These are phyloP conservation scores for Hystrix brachyura DNA, from an alignment of 2,113 vertebrate genomes.

Conservation along the genomic window DNA sequence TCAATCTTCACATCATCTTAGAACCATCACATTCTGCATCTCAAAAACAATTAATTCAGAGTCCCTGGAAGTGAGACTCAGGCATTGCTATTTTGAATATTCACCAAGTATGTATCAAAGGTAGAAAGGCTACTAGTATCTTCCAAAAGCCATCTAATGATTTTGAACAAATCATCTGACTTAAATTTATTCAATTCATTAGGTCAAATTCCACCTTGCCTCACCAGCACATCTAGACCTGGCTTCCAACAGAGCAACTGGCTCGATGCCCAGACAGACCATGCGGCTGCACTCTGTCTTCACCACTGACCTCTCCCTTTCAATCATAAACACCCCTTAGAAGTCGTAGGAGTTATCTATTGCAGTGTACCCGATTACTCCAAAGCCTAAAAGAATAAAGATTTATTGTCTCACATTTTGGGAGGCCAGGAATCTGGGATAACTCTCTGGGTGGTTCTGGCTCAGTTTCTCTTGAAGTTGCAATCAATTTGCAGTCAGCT, in stretches of 20 bases:
- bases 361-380: background rate
- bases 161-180: constrained; percentile 11
- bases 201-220: background rate
- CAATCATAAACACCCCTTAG: background rate
- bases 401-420: background rate
- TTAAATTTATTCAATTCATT: constrained; percentile 1
- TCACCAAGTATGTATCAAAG: background rate
- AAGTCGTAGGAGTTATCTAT: background rate
- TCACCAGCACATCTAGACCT: background rate
- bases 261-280: background rate
- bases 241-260: background rate
- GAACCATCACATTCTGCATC: background rate
- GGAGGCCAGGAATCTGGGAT: background rate
- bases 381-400: background rate
- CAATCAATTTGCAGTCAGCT: background rate
- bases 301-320: background rate
- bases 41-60: background rate
- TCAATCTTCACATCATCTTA: background rate
- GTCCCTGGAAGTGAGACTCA: background rate
- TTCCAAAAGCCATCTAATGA: constrained; percentile 23
- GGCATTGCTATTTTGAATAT: background rate
- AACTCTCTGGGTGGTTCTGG: background rate
- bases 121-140: background rate
- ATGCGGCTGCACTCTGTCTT: fast-evolving
- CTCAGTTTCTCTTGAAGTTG: background rate